These are phyloP conservation scores for Melinaea marsaeus DNA, from an alignment of 2,888 invertebrate genomes.

Conservation along the genomic window DNA sequence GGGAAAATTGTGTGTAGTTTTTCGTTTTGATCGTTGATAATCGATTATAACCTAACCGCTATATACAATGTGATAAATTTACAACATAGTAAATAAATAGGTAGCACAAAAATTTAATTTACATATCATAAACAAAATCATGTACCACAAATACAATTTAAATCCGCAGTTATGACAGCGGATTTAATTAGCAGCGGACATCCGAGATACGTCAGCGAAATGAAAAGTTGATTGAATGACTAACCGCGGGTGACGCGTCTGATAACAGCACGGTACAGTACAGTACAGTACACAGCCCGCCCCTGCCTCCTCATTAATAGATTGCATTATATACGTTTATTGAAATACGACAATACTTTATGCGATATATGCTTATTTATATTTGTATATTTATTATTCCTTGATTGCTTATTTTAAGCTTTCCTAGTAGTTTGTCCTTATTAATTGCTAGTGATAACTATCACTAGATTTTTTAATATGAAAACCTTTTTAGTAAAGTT, in stretches of 20 bases:
- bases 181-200: conserved; percentile 39
- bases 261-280: background rate
- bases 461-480: no score
- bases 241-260: conserved; percentile 40
- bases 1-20: background rate
- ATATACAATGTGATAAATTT: background rate
- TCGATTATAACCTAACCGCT: no score
- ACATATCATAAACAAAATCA: conserved; percentile 6
- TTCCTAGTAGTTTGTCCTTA: no score
- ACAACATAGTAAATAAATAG: background rate
- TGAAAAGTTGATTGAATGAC: conserved; percentile 63
- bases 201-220: conserved; percentile 43
- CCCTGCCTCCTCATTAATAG: conserved; percentile 30
- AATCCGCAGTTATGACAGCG: conserved; percentile 32
- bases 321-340: background rate
- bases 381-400: background rate
- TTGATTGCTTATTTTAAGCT: no score
- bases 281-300: conserved; percentile 27
- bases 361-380: background rate
- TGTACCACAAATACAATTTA: conserved; percentile 9
- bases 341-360: background rate
- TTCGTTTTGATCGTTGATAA: background rate
- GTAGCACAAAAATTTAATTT: background rate
- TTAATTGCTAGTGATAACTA: no score
- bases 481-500: no score